Percentiles rank a stretch among this genome's conserved stretches.
phyloP scores from a whole-genome alignment of 2,888 invertebrate species.

The Lycaena phlaeas region DNA sequence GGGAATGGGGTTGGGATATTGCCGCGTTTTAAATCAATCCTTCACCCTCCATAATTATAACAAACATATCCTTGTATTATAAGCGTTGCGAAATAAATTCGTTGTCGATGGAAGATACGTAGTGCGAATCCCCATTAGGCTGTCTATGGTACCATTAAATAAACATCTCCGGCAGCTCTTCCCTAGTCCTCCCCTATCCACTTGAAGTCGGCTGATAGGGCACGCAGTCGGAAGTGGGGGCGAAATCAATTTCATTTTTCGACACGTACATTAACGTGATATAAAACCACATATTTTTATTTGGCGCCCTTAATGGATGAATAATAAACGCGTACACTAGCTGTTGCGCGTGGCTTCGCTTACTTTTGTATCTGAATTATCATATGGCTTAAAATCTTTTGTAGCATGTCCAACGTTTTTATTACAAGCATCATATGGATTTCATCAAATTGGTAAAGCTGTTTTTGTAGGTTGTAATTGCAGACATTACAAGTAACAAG shows the following conservation, averaged over 20 bases:
- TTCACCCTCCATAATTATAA: neutral
- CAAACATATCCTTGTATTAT: constrained; percentile 11
- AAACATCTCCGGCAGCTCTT: constrained; percentile 60
- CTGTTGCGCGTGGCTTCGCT: no score
- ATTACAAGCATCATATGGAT: no score
- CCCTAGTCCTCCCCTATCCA: constrained; percentile 57
- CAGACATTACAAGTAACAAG: no score
- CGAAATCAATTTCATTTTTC: constrained; percentile 71
- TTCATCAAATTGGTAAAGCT: no score
- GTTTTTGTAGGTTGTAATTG: no score
- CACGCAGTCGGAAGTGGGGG: constrained; percentile 60
- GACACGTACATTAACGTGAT: constrained; percentile 64
- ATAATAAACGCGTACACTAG: neutral
- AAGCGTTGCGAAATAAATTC: constrained; percentile 26
- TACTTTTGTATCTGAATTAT: no score
- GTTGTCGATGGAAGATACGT: constrained; percentile 23
- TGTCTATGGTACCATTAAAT: constrained; percentile 69
- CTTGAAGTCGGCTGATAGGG: constrained; percentile 64
- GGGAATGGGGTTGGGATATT: no score
- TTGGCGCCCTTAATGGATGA: constrained; percentile 3
- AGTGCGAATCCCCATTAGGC: constrained; percentile 55
- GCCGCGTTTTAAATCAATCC: constrained; percentile 4
- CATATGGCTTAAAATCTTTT: no score
- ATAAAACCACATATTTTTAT: constrained; percentile 31
- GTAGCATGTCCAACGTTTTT: no score